Evolutionary conservation across 2,888 invertebrate species (phyloP).

Genomic region (Lissocephala sabroskyi): DNA sequence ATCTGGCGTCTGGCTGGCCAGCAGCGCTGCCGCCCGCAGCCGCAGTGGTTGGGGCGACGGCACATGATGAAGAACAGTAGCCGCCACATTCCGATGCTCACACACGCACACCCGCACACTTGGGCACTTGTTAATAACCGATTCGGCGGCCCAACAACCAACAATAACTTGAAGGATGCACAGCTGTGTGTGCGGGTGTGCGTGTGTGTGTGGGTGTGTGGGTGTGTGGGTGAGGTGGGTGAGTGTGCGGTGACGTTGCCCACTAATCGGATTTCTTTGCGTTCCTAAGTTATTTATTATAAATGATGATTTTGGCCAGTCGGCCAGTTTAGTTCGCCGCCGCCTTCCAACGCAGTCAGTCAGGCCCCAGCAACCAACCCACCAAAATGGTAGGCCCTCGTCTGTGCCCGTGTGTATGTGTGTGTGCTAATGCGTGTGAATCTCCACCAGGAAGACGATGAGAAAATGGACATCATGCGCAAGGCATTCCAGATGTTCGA

Average conservation of each 20-base stretch:
- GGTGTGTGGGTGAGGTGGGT: conserved; percentile 21
- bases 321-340: conserved; percentile 67
- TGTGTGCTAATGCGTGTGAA: too few species aligned
- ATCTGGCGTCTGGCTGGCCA: not conserved
- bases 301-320: conserved; percentile 71
- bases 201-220: conserved; percentile 20
- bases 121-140: conserved; percentile 35
- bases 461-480: conserved; percentile 91
- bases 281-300: conserved; percentile 56
- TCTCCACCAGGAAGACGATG: conserved; percentile 78
- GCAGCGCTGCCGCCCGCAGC: not conserved
- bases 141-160: conserved; percentile 40
- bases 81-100: conserved; percentile 49
- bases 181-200: conserved; percentile 6
- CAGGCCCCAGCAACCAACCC: not conserved
- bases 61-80: conserved; percentile 26
- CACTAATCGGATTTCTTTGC: conserved; percentile 28
- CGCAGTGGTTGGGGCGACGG: too few species aligned
- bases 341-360: conserved; percentile 52
- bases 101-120: conserved; percentile 11
- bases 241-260: conserved; percentile 29
- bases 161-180: conserved; percentile 48
- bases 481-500: conserved; percentile 98
- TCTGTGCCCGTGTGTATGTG: too few species aligned
- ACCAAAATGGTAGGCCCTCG: conserved; percentile 13